Evolutionary conservation across 2,888 invertebrate genomes (phyloP), one percentile per base, ranked within the genome.

Genomic region (Mesorhabditis spiculigera): DNA sequence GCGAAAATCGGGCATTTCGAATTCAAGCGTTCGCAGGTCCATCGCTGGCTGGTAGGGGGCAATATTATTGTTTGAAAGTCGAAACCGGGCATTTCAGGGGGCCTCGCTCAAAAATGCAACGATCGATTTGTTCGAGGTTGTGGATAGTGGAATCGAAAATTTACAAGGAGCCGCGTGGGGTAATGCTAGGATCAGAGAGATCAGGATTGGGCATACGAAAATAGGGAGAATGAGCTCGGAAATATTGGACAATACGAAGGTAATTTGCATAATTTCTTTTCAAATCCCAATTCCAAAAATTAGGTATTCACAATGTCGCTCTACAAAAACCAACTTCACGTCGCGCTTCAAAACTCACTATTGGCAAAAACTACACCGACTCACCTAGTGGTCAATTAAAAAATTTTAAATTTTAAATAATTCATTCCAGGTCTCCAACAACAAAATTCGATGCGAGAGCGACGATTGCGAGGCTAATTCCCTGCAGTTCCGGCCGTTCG

Each of bases 1-100:
- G 58, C 58, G 58, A 50, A 50, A 50, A 50, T 50, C 58, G 58
- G n/a, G 58, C 58, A 50, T 50, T n/a, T 50, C 58, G 58, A 50
- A 50, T 50, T 50, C 58, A 50, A 10, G n/a, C 8, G 28, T 28
- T 28, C 28, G n/a, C 8, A 50, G 58, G 10, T 50, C 58, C 10
- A n/a, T 50, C 10, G 58, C 58, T 50, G 58, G 8, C n/a, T 50
- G 58, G 58, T n/a, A 50, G n/a, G 58, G 8, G n/a, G n/a, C 10
- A 50, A 50, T 13, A 13, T 50, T n/a, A 13, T 50, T 50, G 8
- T 50, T 50, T 28, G 8, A 50, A 50, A 50, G 58, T 50, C 58
- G 8, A 50, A 3, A 50, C 28, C 28, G 58, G n/a, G 58, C 58
- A 13, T 50, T 50, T 50, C n/a, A 50, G 58, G n/a, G n/a, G n/a